A percentile compares a stretch with the other conserved stretches of the same genome.
These are phyloP conservation scores for Nesogale talazaci DNA, from an alignment of 2,113 vertebrate genomes.

Conservation along the genomic window DNA sequence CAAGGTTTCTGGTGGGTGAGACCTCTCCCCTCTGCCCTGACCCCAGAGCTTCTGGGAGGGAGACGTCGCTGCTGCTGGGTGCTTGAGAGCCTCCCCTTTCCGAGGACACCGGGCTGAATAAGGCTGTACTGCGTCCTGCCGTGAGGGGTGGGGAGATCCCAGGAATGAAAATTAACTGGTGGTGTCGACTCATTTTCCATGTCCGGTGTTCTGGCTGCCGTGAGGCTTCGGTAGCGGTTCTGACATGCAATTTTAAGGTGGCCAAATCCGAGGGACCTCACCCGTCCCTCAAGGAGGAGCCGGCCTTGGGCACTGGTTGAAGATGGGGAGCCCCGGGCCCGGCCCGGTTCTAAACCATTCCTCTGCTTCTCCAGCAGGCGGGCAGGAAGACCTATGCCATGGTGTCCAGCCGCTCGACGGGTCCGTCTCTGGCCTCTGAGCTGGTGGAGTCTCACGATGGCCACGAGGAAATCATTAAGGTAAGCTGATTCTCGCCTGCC, in stretches of 20 bases:
- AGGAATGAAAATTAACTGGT: conserved; percentile 40
- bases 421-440: conserved; percentile 86
- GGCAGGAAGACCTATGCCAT: conserved; percentile 91
- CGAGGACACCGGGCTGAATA: neutral
- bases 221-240: conserved; percentile 20
- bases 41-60: neutral
- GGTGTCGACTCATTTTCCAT: neutral
- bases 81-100: neutral
- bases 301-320: neutral
- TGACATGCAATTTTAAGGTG: neutral
- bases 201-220: neutral
- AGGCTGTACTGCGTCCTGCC: neutral
- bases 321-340: neutral
- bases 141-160: neutral
- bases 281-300: neutral
- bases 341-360: neutral
- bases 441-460: conserved; percentile 91
- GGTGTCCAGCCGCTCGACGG: conserved; percentile 87
- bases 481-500: conserved; percentile 55
- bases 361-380: conserved; percentile 83
- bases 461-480: conserved; percentile 95
- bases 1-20: neutral
- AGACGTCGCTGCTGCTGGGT: neutral
- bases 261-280: neutral
- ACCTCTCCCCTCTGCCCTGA: neutral